Conservation (phyloP, 1,140 invertebrate species). For the Zaprionus camerounensis region DNA sequence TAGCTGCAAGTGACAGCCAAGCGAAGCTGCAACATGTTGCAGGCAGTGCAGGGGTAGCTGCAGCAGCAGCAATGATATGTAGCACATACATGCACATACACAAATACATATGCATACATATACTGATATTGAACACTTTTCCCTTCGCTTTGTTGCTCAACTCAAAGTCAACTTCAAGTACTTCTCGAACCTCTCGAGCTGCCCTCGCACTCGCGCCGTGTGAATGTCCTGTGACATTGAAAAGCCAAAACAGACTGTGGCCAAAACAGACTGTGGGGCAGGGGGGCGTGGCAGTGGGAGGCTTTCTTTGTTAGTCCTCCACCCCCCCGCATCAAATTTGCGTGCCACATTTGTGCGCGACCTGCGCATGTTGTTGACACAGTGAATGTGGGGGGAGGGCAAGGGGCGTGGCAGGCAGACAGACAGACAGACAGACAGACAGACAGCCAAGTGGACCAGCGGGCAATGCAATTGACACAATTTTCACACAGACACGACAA, state of each 20-base stretch:
- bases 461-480: conserved; percentile 82
- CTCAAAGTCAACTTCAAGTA: neutral
- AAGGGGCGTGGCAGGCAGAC: neutral
- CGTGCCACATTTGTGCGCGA: conserved; percentile 59
- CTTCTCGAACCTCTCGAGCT: neutral
- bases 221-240: conserved; percentile 50
- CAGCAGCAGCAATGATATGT: too few relatives aligned
- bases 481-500: conserved; percentile 57
- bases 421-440: neutral
- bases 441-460: conserved; percentile 12
- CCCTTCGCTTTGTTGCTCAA: too few relatives aligned
- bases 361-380: conserved; percentile 74
- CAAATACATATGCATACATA: neutral
- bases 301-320: neutral
- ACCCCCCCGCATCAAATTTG: neutral
- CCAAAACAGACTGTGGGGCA: too few relatives aligned
- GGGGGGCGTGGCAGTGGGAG: neutral
- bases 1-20: conserved; percentile 24
- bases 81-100: neutral
- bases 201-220: neutral
- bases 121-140: too few relatives aligned
- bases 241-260: conserved; percentile 22
- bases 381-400: conserved; percentile 15
- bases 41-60: too few relatives aligned
- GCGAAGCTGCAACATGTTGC: neutral